Evolutionary conservation across 1,140 invertebrate species (phyloP), one percentile per base, ranked within the genome.

Genomic region (Luehdorfia chinensis): DNA sequence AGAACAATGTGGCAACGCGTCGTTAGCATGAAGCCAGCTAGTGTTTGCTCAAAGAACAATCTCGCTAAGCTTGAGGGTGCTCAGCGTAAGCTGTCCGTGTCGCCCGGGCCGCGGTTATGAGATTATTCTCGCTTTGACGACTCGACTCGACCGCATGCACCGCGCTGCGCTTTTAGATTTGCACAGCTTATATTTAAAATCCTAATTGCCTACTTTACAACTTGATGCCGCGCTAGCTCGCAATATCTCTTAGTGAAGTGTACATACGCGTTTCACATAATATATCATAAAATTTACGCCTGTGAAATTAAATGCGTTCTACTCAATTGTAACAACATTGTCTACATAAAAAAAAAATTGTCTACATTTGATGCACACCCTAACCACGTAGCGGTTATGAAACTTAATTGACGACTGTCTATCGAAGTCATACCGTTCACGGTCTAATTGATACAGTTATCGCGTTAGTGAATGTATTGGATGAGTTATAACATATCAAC

Each of bases 101-200:
- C 62, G 74, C 67, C 58, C 65, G 62, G 59, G 55, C 59, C 55
- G 62, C 64, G 62, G 71, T 81, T 81, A 81, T 75, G 73, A 77
- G 75, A 81, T 78, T 78, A 83, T 74, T 79, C 67, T 72, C 72
- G 70, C 75, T 79, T 75, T 79, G 75, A 75, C 61, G 81, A 73
- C 56, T 47, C 48, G 54, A 84, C 77, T 58, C 74, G 74, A 58
- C 72, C 76, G 50, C 73, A 84, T 68, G 83, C 83, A 52, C 69
- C 69, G 39, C 43, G 76, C 75, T 62, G 76, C 81, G 46, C 69
- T 84, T 65, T 78, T 86, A 58, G 73, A 77, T 57, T 72, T 47
- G 48, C 43, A 59, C 63, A 36, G 59, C 51, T 63, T 64, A 69
- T 54, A 72, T 74, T 69, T 66, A 57, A 67, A 73, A 69, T 60